phyloP scores from a whole-genome alignment of 2,888 invertebrate genomes.

The Noctua janthe region DNA sequence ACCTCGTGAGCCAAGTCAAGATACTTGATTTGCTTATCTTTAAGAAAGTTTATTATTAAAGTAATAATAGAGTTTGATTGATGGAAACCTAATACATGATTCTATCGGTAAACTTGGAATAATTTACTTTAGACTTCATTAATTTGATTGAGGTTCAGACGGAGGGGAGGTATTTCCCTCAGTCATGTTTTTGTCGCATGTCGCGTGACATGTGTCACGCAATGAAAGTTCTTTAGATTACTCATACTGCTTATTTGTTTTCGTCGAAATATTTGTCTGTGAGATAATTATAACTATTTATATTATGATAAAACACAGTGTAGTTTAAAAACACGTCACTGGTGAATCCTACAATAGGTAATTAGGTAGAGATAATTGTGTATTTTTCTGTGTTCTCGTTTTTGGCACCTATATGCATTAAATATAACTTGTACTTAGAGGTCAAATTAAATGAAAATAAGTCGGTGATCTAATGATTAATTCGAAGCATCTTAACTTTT shows the following conservation, averaged over 20 bases:
- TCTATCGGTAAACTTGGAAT: background rate
- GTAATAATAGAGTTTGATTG: background rate
- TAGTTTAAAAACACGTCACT: background rate
- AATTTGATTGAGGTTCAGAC: slow-evolving; percentile 8
- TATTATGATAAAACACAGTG: slow-evolving; percentile 1
- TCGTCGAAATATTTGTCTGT: slow-evolving; percentile 2
- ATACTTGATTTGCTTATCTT: too few species aligned
- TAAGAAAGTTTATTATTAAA: background rate
- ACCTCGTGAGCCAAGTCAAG: too few species aligned
- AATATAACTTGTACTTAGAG: background rate
- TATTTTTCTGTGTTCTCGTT: background rate
- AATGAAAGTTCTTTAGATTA: slow-evolving; percentile 18
- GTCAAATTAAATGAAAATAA: background rate
- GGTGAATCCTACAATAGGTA: slow-evolving; percentile 21
- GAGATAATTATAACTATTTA: background rate
- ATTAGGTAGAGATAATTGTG: background rate
- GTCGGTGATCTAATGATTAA: background rate
- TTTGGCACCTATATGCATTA: background rate
- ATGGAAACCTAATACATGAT: background rate
- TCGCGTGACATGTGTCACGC: slow-evolving; percentile 17
- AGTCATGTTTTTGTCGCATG: slow-evolving; percentile 27
- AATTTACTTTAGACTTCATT: slow-evolving; percentile 17
- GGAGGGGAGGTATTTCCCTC: background rate
- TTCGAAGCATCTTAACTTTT: background rate
- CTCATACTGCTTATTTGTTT: background rate